Base-by-base conservation (phyloP, 2,797 vertebrate genomes). In the Sebastes reedi region DNA sequence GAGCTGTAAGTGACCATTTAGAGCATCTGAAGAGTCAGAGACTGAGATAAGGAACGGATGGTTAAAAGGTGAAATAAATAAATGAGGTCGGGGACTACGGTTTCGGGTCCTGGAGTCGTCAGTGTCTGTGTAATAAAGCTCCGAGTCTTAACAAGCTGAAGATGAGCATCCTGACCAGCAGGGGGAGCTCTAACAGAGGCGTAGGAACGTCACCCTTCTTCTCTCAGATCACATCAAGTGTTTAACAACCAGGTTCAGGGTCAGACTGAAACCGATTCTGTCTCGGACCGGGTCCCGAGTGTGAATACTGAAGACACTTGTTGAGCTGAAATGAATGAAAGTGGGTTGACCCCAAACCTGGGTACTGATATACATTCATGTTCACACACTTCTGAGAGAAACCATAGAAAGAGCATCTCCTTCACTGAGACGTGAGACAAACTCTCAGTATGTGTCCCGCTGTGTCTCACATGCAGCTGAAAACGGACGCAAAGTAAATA, bases 121-220 rank as follows among this genome's bases (percentile, higher is more conserved):
- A 83, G 62, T 67, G 72, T 84, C 29, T 65, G 10, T 50, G 8
- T n/a, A 55, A 74, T n/a, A 55, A 74, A 64, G 34, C 59, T 67
- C 9, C 5, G 10, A 22, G 30, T 69, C 25, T 46, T 6, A 20
- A 50, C 7, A 55, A 6, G 6, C 12, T 18, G 5, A 18, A 39
- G 54, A 18, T 50, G 22, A 12, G 34, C 60, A 12, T 34, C 88
- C 89, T 77, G 82, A 81, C 92, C 93, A 93, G 93, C 92, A 95
- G 94, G 89, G 79, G 92, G 89, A 25, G 90, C 79, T 86, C 84
- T 62, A 83, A 88, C 77, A 80, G 75, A 85, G 67, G 67, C 1
- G 0, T 3, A 67, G 11, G 5, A 77, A 4, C 34, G 12, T 18
- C 0, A 2, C 0, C 2, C 9, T 12, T 8, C 9, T 12, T 11